These are phyloP conservation scores for Salarias fasciatus DNA, from an alignment of 2,797 vertebrate genomes.

Conservation along the genomic window DNA sequence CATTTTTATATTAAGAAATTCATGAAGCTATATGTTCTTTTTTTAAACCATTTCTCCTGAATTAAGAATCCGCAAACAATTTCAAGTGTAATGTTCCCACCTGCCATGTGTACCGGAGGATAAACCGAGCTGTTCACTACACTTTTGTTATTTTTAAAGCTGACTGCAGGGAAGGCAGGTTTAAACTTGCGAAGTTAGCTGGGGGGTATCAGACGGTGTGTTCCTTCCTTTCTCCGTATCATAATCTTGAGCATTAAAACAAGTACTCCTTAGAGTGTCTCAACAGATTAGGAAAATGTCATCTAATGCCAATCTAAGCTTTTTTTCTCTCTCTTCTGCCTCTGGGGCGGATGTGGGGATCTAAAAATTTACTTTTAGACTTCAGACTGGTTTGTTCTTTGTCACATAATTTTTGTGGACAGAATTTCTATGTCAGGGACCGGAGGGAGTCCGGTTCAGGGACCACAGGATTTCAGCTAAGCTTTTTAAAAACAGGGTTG, in stretches of 20 bases:
- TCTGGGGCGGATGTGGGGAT: neutral
- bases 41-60: no score
- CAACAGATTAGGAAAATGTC: slow-evolving; percentile 21
- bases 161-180: slow-evolving; percentile 11
- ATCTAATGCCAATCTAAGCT: slow-evolving; percentile 24
- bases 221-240: slow-evolving; percentile 19
- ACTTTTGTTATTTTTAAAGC: slow-evolving; percentile 6
- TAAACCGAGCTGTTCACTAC: slow-evolving; percentile 8
- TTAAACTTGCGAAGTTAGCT: slow-evolving; percentile 18
- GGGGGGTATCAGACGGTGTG: slow-evolving; percentile 10
- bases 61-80: neutral
- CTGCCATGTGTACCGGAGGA: neutral
- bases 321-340: slow-evolving; percentile 13
- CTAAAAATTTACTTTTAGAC: neutral
- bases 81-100: neutral
- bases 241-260: slow-evolving; percentile 18
- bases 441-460: no score
- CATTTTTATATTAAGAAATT: no score
- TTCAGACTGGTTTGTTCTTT: no score
- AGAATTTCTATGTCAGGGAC: no score
- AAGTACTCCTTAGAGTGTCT: neutral
- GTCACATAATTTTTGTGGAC: no score
- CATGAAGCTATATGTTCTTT: no score
- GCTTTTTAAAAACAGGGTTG: no score
- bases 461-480: no score